Evolutionary conservation across 1,140 invertebrate species (phyloP).

Genomic region (Drosophila truncata): DNA sequence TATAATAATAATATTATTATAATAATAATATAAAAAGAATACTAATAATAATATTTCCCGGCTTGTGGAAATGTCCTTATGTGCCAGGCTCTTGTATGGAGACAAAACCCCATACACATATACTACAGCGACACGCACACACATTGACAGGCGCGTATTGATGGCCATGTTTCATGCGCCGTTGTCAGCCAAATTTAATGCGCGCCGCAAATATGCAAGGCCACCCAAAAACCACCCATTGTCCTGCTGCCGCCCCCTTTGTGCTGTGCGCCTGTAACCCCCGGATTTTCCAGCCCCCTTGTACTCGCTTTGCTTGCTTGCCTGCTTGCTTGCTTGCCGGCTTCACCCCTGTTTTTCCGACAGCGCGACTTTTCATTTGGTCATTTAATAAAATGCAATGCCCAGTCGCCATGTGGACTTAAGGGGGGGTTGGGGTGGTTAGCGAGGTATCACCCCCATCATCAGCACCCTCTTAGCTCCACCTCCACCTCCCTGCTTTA

Average conservation of each 20-base stretch:
- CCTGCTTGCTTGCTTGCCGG: neutral
- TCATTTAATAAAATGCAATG: conserved; percentile 81
- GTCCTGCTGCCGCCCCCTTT: neutral
- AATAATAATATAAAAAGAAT: too few relatives aligned
- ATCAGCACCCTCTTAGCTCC: neutral
- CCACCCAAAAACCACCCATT: conserved; percentile 53
- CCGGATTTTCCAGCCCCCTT: neutral
- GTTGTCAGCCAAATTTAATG: conserved; percentile 83
- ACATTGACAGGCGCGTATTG: conserved; percentile 76
- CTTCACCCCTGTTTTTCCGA: conserved; percentile 33
- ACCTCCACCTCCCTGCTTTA: conserved; percentile 16
- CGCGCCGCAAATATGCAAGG: conserved; percentile 79
- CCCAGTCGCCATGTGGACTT: conserved; percentile 37
- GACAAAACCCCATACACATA: conserved; percentile 13
- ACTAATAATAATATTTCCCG: neutral
- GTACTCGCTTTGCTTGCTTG: neutral
- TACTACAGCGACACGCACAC: conserved; percentile 12
- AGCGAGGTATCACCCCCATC: neutral
- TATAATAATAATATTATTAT: too few relatives aligned
- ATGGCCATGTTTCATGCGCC: conserved; percentile 81
- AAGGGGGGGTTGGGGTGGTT: neutral
- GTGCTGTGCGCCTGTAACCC: neutral
- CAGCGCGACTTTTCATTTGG: conserved; percentile 82
- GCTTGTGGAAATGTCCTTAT: conserved; percentile 14
- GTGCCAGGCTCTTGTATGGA: neutral